Percentiles rank a stretch among this genome's conserved stretches.
Conservation (phyloP, 2,797 vertebrate genomes). For the Karalla daura region DNA sequence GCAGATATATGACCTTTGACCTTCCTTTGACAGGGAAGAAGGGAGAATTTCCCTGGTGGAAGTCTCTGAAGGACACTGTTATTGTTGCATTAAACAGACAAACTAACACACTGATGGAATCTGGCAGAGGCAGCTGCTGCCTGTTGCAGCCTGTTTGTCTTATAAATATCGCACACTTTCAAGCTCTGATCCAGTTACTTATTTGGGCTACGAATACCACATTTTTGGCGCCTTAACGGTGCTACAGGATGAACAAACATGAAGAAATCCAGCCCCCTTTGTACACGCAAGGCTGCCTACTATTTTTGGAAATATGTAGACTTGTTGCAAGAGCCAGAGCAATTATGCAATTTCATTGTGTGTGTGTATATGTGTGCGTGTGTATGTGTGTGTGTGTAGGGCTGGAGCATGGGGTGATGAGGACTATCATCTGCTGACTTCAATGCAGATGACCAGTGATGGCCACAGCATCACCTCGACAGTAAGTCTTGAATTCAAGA, state of each 20-base stretch:
- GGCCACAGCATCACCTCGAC: conserved; percentile 81
- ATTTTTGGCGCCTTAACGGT: conserved; percentile 38
- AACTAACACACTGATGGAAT: conserved; percentile 55
- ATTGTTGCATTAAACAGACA: conserved; percentile 51
- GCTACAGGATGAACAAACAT: conserved; percentile 42
- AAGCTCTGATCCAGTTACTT: conserved; percentile 50
- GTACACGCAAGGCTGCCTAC: conserved; percentile 11
- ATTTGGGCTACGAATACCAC: conserved; percentile 41
- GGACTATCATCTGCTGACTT: conserved; percentile 75
- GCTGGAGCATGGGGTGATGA: conserved; percentile 77
- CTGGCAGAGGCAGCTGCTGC: conserved; percentile 49
- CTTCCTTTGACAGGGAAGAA: conserved; percentile 15
- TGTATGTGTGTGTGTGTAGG: conserved; percentile 47
- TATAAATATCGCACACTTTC: conserved; percentile 51
- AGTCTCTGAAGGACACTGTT: conserved; percentile 21
- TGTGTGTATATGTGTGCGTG: conserved; percentile 22
- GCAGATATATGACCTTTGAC: conserved; percentile 38
- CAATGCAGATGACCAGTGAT: conserved; percentile 85
- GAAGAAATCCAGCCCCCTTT: conserved; percentile 34
- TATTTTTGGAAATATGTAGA: conserved; percentile 44
- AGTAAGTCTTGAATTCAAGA: conserved; percentile 68
- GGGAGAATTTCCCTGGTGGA: conserved; percentile 38
- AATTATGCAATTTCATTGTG: conserved; percentile 1
- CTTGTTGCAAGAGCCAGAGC: conserved; percentile 1
- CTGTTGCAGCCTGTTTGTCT: conserved; percentile 46